Conservation (phyloP, 92 coral and sea anemone genomes). For the Epizoanthus fatuus region DNA sequence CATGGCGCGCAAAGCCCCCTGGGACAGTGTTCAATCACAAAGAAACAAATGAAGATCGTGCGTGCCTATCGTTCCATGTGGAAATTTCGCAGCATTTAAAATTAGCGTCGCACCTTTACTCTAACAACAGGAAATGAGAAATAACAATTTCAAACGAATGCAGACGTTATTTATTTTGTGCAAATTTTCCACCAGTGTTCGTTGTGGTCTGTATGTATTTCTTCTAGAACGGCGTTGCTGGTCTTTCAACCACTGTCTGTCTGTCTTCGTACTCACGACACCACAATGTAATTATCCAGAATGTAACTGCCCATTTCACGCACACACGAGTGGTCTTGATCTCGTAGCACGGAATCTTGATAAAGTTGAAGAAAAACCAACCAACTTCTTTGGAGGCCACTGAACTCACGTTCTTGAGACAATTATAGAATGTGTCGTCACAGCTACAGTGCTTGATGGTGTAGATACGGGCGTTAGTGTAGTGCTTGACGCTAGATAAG, state of each 20-base stretch:
- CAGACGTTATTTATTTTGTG: no score
- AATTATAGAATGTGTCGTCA: background rate
- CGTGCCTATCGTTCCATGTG: no score
- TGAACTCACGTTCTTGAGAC: background rate
- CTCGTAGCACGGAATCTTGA: constrained; percentile 6
- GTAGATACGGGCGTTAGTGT: background rate
- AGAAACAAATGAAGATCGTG: no score
- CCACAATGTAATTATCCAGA: background rate
- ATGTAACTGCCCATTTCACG: background rate
- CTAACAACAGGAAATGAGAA: no score
- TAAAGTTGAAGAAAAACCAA: constrained; percentile 10
- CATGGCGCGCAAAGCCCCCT: no score
- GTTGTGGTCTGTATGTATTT: no score
- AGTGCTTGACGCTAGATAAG: background rate
- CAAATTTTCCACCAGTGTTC: no score
- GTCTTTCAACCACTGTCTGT: background rate
- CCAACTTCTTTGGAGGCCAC: background rate
- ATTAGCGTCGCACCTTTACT: no score
- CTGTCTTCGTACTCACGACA: background rate
- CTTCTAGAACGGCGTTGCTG: background rate
- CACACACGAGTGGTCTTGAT: background rate
- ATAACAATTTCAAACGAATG: no score
- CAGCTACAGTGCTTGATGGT: background rate
- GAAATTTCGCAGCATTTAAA: no score
- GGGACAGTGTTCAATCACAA: no score